phyloP scores from a whole-genome alignment of 2,797 vertebrate species.

The Melanotaenia boesemani region DNA sequence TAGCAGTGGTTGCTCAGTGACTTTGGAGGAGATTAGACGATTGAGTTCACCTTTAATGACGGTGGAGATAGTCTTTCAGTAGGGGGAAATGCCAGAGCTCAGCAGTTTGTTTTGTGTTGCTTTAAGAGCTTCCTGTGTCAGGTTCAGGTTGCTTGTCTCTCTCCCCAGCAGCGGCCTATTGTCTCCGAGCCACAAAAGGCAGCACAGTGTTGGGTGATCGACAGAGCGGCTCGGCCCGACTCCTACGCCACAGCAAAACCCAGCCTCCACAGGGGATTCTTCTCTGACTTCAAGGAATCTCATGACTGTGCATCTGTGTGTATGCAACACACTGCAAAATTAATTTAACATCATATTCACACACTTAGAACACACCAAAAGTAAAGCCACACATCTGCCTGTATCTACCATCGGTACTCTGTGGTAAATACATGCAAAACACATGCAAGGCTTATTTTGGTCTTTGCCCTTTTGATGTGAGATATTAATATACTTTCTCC shows the following conservation, averaged over 20 bases:
- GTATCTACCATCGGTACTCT: neutral
- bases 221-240: constrained; percentile 60
- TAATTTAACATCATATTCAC: constrained; percentile 27
- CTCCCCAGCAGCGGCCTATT: constrained; percentile 75
- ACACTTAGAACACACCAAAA: neutral
- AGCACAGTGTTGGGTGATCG: constrained; percentile 73
- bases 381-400: constrained; percentile 1
- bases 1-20: constrained; percentile 71
- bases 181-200: constrained; percentile 78
- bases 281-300: constrained; percentile 62
- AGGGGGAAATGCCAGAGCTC: constrained; percentile 81
- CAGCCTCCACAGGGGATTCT: constrained; percentile 62
- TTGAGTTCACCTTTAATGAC: constrained; percentile 84
- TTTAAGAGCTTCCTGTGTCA: constrained; percentile 87
- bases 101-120: constrained; percentile 86
- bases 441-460: neutral
- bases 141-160: constrained; percentile 84
- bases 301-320: constrained; percentile 55
- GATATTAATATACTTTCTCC: neutral
- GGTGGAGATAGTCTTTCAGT: constrained; percentile 85
- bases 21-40: constrained; percentile 83
- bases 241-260: constrained; percentile 58
- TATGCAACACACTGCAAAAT: constrained; percentile 43
- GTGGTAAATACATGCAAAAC: constrained; percentile 14
- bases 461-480: neutral